These are phyloP conservation scores for Chiloscyllium punctatum DNA, from an alignment of 2,797 vertebrate species.

Conservation along the genomic window DNA sequence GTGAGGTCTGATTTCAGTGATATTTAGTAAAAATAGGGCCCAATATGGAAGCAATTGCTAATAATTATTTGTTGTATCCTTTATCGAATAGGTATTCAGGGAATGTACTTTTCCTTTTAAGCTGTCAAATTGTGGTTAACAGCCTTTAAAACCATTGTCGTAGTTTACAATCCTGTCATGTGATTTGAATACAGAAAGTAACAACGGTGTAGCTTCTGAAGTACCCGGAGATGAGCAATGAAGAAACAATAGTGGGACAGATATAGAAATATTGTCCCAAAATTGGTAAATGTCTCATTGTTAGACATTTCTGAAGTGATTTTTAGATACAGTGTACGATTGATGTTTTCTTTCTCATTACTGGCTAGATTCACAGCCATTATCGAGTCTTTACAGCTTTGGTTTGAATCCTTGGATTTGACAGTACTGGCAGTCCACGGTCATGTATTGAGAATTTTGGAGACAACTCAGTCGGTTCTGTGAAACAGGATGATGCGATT, in stretches of 20 bases:
- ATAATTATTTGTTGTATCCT: background rate
- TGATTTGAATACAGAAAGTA: too few relatives aligned
- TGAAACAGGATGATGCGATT: background rate
- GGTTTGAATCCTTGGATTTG: constrained; percentile 8
- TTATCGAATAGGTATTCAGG: background rate
- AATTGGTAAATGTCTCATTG: background rate
- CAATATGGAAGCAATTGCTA: background rate
- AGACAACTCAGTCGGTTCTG: background rate
- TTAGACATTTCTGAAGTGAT: background rate
- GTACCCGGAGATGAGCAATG: background rate
- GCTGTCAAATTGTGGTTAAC: background rate
- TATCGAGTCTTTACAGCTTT: background rate
- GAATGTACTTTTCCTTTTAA: constrained; percentile 22
- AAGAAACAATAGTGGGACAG: background rate
- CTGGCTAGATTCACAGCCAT: background rate
- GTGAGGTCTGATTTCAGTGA: background rate
- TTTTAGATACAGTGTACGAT: too few relatives aligned
- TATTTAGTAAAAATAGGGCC: background rate
- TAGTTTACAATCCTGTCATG: background rate
- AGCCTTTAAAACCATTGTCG: background rate
- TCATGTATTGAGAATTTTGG: background rate
- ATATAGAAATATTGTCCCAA: background rate
- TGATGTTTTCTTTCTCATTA: background rate
- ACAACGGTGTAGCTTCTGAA: background rate
- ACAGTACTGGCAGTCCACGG: background rate